These are phyloP conservation scores for Novumbra hubbsi DNA, from an alignment of 2,797 vertebrate genomes.

Conservation along the genomic window DNA sequence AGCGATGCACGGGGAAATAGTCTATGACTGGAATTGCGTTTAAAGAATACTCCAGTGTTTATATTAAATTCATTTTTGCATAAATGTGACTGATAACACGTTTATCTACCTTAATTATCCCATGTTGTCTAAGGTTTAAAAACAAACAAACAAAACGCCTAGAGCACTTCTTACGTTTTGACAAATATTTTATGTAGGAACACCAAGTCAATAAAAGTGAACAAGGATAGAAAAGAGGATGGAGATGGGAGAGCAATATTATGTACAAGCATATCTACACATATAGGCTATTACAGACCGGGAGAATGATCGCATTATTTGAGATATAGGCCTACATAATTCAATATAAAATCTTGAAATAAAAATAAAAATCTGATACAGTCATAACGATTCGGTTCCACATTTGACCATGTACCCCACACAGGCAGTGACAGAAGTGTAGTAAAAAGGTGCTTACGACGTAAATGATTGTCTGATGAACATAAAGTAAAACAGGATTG, in stretches of 20 bases:
- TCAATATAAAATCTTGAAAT: slow-evolving; percentile 99
- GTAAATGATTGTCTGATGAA: slow-evolving; percentile 99
- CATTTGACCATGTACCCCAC: slow-evolving; percentile 97
- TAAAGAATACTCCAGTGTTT: slow-evolving; percentile 77
- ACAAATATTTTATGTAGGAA: slow-evolving; percentile 89
- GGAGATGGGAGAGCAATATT: slow-evolving; percentile 84
- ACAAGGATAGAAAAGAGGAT: slow-evolving; percentile 78
- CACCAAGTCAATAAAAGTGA: slow-evolving; percentile 87
- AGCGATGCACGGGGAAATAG: slow-evolving; percentile 77
- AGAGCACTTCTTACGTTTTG: slow-evolving; percentile 80
- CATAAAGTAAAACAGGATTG: slow-evolving; percentile 85
- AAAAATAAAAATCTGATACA: slow-evolving; percentile 99
- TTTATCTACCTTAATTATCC: slow-evolving; percentile 65
- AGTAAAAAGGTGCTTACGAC: slow-evolving; percentile 99
- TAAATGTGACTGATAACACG: slow-evolving; percentile 81
- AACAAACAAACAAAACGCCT: slow-evolving; percentile 70
- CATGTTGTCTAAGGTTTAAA: slow-evolving; percentile 61
- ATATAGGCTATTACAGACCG: slow-evolving; percentile 98
- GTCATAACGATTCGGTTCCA: slow-evolving; percentile 98
- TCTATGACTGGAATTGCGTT: slow-evolving; percentile 71
- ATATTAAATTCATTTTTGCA: slow-evolving; percentile 76
- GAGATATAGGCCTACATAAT: slow-evolving; percentile 96
- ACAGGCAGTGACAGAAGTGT: slow-evolving; percentile 98
- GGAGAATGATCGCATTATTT: slow-evolving; percentile 96
- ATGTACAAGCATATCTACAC: slow-evolving; percentile 99